Base-by-base conservation (phyloP, 2,888 invertebrate genomes). In the Rhyacophila evoluta region DNA sequence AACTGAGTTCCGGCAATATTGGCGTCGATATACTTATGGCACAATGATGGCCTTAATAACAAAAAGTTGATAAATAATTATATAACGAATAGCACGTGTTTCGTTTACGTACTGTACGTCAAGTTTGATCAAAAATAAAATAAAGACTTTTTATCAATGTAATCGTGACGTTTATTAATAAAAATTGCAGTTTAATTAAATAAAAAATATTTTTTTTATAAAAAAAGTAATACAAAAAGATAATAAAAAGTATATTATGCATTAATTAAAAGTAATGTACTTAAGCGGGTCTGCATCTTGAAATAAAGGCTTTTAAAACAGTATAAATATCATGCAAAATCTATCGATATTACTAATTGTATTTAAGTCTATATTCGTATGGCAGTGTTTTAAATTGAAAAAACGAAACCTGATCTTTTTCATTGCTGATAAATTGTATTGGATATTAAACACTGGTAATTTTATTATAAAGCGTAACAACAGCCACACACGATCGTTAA, bases 351-450 rank as follows among this genome's bases (percentile, higher is more conserved):
- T 67, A 8, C 25, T n/a, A 15, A 2, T 28, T 12, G 8, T 72
- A 38, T 55, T 72, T 72, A 36, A 74, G 72, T 12, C 19, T 69
- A 37, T 19, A 55, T 72, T 77, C 41, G 70, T 25, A 6, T 19
- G 12, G 19, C 55, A 1, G 15, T 8, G 55, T 77, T 70, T 70
- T 41, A 29, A 72, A 72, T 81, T 4, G 55, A 55, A 55, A 19
- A 19, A 55, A 25, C 55, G 79, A 74, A 81, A 81, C 79, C 79
- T 76, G 79, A 81, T 79, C 75, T 36, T 81, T 81, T 75, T 81
- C 79, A 81, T 81, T 78, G 76, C 79, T 79, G 79, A 81, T 81
- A 81, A 78, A 74, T 38, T 67, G 69, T 78, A 78, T 78, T 74
- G 78, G 69, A 70, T 78, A 41, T 41, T 41, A 41, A 41, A 41